A percentile compares a stretch with the other conserved stretches of the same genome.
Evolutionary conservation across 2,888 invertebrate species (phyloP).

Genomic region (Melangyna quadrimaculata): DNA sequence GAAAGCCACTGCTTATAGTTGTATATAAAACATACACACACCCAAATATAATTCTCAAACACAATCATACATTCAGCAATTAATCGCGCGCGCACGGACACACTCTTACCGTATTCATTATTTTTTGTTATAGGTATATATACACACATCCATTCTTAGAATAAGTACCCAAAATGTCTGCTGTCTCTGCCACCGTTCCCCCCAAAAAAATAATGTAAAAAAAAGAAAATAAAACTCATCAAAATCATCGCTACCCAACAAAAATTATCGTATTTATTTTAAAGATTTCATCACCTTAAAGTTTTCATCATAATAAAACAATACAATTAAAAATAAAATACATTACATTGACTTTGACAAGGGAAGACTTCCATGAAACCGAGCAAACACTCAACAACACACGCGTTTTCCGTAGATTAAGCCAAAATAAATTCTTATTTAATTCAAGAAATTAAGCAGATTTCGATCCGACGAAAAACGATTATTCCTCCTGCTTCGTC

Average conservation of each 20-base stretch:
- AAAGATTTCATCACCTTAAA: conserved; percentile 40
- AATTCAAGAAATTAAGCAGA: conserved; percentile 32
- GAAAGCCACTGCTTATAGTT: conserved; percentile 52
- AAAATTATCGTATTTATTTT: neutral
- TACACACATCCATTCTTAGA: conserved; percentile 9
- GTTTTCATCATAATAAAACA: neutral
- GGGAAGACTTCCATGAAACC: conserved; percentile 71
- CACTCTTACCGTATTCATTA: conserved; percentile 29
- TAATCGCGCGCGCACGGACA: conserved; percentile 65
- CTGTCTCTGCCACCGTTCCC: conserved; percentile 51
- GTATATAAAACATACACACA: conserved; percentile 14
- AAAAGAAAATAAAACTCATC: neutral
- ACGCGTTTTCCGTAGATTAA: conserved; percentile 25
- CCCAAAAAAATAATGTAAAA: conserved; percentile 17
- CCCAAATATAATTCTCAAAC: neutral
- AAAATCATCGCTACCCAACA: neutral
- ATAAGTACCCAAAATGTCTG: conserved; percentile 69
- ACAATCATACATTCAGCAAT: conserved; percentile 50
- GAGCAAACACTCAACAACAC: conserved; percentile 55
- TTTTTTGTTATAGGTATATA: conserved; percentile 18
- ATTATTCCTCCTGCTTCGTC: conserved; percentile 39
- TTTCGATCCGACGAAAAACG: conserved; percentile 9
- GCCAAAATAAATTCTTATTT: conserved; percentile 15
- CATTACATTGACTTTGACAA: conserved; percentile 66
- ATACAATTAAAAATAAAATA: conserved; percentile 43